phyloP scores from a whole-genome alignment of 2,797 vertebrate genomes.

The Peromyscus nudipes region DNA sequence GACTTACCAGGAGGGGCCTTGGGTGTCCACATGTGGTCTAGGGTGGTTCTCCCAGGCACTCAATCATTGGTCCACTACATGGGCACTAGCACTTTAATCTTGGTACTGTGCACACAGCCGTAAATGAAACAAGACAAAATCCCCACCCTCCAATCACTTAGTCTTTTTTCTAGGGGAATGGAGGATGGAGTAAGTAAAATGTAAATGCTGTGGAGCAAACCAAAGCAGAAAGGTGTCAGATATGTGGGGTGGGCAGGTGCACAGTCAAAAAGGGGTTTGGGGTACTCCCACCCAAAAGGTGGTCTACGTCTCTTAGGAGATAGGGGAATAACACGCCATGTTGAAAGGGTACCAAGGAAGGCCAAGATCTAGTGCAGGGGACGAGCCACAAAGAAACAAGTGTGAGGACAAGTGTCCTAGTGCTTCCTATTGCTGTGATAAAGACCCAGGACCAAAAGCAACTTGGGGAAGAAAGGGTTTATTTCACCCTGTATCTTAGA shows the following conservation, averaged over 20 bases:
- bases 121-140: not conserved
- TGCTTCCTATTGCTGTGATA: not conserved
- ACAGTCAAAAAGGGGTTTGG: not conserved
- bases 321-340: not conserved
- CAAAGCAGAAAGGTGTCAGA: not conserved
- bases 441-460: not conserved
- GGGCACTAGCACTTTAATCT: not conserved
- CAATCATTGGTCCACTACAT: not conserved
- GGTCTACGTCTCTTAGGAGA: not conserved
- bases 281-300: not conserved
- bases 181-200: not conserved
- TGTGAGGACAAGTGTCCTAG: not conserved
- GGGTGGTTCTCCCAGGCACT: not conserved
- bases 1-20: not conserved
- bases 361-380: not conserved
- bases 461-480: not conserved
- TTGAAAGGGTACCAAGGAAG: not conserved
- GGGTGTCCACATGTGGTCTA: not conserved
- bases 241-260: not conserved
- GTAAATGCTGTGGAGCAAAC: not conserved
- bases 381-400: not conserved
- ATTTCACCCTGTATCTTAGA: not conserved
- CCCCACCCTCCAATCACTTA: not conserved
- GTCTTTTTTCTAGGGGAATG: not conserved
- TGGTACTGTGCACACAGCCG: not conserved